These are phyloP conservation scores for Sciurus carolinensis DNA, from an alignment of 2,797 vertebrate species.

Conservation along the genomic window DNA sequence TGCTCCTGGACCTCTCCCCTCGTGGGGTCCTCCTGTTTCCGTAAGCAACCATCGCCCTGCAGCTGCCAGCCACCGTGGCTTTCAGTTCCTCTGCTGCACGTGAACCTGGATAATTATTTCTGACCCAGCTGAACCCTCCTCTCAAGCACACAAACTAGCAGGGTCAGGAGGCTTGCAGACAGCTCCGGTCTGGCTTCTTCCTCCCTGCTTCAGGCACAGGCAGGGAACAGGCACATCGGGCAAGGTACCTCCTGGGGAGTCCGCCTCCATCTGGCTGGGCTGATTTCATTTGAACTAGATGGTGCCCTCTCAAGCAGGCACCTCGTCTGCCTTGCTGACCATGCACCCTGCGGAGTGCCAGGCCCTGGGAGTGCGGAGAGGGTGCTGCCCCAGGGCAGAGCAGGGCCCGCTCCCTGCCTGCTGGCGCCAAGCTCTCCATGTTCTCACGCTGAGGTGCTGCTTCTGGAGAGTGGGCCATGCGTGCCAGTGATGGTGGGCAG, in stretches of 20 bases:
- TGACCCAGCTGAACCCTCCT: neutral
- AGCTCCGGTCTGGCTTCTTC: fast-evolving
- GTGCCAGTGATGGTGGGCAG: too few species aligned
- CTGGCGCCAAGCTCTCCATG: fast-evolving
- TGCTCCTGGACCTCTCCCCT: neutral
- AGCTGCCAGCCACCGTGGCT: too few species aligned
- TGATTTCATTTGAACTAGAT: too few species aligned
- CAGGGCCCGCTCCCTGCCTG: too few species aligned
- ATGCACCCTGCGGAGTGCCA: too few species aligned
- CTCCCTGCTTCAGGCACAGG: neutral
- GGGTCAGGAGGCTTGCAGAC: neutral
- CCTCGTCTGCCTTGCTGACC: too few species aligned
- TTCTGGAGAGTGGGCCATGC: neutral
- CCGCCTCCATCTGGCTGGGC: fast-evolving
- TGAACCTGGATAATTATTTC: neutral
- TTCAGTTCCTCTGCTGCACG: neutral
- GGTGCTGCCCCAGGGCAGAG: too few species aligned
- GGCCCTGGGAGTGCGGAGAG: too few species aligned
- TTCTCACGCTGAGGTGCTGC: neutral
- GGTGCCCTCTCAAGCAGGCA: too few species aligned
- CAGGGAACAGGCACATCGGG: fast-evolving
- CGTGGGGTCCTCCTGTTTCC: too few species aligned
- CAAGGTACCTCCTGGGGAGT: fast-evolving
- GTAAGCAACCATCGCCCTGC: too few species aligned
- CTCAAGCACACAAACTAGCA: neutral